Evolutionary conservation across 2,888 invertebrate species (phyloP), one percentile per base, ranked within the genome.

Genomic region (Eulithis prunata): DNA sequence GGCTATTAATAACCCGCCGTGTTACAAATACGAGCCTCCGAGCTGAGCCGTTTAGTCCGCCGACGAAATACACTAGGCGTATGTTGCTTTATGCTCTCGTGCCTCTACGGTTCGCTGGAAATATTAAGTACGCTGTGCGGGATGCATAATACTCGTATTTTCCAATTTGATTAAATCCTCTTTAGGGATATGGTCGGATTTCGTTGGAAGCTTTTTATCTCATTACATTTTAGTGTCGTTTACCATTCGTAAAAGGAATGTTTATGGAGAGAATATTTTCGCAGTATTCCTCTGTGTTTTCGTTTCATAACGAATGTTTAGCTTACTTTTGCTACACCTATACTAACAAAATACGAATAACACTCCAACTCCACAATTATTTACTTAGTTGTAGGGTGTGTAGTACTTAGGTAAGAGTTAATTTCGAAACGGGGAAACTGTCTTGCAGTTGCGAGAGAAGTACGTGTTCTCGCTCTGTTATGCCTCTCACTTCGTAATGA

Each of bases 1-100:
- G 85, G 85, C 91, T 90, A 91, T 91, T 90, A 91, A 90, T 91
- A 91, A 88, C 88, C 81, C 80, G 80, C 80, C 84, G 83, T 80
- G 87, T 85, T 87, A 88, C 90, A 90, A 90, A 89, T 86, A 87
- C 83, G 85, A 80, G 79, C 75, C 79, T 78, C 78, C 76, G 79
- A 85, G 85, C 83, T 79, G 83, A 85, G 84, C 85, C 85, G 86
- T 86, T 89, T 87, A 87, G 86, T 81, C 79, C 82, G 83, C 77
- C 85, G 85, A 84, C 86, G 83, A 85, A 85, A 85, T 85, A 88
- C 85, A 86, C 86, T 82, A 75, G 81, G 83, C 83, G 81, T 86
- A 85, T 85, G 85, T 85, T 87, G 81, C 80, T 83, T 83, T 80
- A 83, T 79, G 75, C 73, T 73, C 73, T 78, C 72, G 73, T 66